Evolutionary conservation across 2,113 vertebrate genomes (phyloP), one percentile per base, ranked within the genome.

Genomic region (Oreotrochilus melanogaster): DNA sequence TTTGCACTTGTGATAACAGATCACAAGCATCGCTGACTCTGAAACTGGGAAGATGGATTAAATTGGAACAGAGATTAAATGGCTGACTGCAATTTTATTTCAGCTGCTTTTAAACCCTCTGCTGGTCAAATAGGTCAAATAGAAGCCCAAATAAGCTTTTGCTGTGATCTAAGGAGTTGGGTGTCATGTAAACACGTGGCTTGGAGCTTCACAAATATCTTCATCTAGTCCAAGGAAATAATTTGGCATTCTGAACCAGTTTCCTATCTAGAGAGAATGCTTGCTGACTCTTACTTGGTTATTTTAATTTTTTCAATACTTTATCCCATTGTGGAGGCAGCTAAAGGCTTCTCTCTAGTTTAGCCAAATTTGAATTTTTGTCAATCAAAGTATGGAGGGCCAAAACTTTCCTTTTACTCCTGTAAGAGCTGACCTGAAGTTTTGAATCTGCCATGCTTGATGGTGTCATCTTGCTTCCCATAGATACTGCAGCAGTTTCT

Each of bases 21-120:
- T 92, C 87, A 56, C 70, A 93, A 89, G 73, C 84, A 89, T 30
- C 78, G 45, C 73, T 92, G 91, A 76, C 72, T 95, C 72, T 87
- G 80, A 78, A 94, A 96, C 87, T 72, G 53, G 89, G 65, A 75
- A 82, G 54, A 72, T 72, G 53, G 84, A 94, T 94, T 96, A 94
- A 94, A 94, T 89, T 89, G 93, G 81, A 93, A 87, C 79, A 78
- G 50, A 76, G 86, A 93, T 91, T 95, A 94, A 94, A 91, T 89
- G 87, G 51, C 50, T 92, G 84, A 78, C 84, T 93, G 85, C 78
- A 87, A 89, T 85, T 93, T 89, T 85, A 89, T 87, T 96, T 96
- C 85, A 91, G 39, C 70, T 48, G 18, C 66, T 85, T 94, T 94
- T 93, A 94, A 94, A 78, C 16, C 30, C 39, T 91, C 31, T 9